Conservation (phyloP, 1,140 invertebrate genomes). For the Caenorhabditis tropicalis region DNA sequence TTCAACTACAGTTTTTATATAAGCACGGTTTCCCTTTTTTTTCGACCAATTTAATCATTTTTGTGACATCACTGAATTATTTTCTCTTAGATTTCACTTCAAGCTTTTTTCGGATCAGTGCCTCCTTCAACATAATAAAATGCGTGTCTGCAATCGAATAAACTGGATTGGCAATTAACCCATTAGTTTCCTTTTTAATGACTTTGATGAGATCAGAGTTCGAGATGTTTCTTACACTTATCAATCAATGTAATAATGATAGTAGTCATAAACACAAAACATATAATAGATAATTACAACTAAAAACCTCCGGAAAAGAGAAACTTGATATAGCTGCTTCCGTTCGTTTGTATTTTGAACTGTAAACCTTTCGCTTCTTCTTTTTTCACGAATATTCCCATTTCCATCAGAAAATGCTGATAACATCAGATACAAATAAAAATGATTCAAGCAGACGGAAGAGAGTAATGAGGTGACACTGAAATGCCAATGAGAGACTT, state of each 20-base stretch:
- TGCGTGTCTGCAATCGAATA: background rate
- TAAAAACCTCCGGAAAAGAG: background rate
- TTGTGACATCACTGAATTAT: background rate
- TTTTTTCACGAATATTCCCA: background rate
- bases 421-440: constrained; percentile 3
- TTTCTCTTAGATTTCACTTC: background rate
- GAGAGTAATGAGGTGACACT: background rate
- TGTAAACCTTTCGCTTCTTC: background rate
- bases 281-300: background rate
- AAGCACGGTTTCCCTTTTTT: no score
- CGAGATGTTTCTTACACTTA: background rate
- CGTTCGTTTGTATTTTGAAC: background rate
- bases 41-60: no score
- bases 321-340: background rate
- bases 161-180: constrained; percentile 17
- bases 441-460: background rate
- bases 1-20: no score
- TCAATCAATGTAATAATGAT: no score
- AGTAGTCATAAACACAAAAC: background rate
- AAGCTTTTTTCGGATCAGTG: background rate
- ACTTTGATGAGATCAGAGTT: background rate
- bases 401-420: background rate
- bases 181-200: background rate
- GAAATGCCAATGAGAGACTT: background rate
- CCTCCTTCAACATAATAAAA: constrained; percentile 1